Conservation (phyloP, 2,113 vertebrate genomes). For the Ptilorrhoa leucosticta region DNA sequence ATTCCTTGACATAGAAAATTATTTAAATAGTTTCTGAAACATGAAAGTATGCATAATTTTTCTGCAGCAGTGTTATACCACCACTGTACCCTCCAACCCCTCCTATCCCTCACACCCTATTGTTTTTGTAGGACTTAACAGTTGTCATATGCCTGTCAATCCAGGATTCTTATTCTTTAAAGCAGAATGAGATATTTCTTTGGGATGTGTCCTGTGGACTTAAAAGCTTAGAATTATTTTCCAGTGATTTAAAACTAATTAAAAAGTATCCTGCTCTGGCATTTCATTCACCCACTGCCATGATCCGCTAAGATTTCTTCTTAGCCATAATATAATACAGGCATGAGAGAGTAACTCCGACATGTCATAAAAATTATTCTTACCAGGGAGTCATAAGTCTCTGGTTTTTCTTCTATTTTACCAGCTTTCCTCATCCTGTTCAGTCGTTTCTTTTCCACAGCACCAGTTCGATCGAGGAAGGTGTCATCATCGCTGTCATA, state of each 20-base stretch:
- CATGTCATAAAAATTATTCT: background rate
- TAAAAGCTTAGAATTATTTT: background rate
- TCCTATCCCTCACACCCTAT: background rate
- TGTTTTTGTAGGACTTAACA: background rate
- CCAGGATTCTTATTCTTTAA: background rate
- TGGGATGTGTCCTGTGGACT: background rate
- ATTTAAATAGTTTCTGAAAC: background rate
- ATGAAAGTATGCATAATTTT: fast-evolving
- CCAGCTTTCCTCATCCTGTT: slow-evolving; percentile 96
- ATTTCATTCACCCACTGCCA: background rate
- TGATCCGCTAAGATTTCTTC: background rate
- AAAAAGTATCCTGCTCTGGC: background rate
- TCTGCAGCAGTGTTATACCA: background rate
- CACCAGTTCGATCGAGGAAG: slow-evolving; percentile 93
- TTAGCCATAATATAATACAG: background rate
- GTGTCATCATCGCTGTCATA: slow-evolving; percentile 98
- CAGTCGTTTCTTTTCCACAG: slow-evolving; percentile 90
- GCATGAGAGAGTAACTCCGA: background rate
- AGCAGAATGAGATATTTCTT: background rate
- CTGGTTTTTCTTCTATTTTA: slow-evolving; percentile 89
- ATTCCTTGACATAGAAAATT: background rate
- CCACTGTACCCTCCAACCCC: background rate
- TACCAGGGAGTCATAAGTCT: slow-evolving; percentile 92
- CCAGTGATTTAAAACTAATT: background rate
- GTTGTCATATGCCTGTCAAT: background rate